Conservation (phyloP, 2,797 vertebrate species). For the Phylloscopus collybita region DNA sequence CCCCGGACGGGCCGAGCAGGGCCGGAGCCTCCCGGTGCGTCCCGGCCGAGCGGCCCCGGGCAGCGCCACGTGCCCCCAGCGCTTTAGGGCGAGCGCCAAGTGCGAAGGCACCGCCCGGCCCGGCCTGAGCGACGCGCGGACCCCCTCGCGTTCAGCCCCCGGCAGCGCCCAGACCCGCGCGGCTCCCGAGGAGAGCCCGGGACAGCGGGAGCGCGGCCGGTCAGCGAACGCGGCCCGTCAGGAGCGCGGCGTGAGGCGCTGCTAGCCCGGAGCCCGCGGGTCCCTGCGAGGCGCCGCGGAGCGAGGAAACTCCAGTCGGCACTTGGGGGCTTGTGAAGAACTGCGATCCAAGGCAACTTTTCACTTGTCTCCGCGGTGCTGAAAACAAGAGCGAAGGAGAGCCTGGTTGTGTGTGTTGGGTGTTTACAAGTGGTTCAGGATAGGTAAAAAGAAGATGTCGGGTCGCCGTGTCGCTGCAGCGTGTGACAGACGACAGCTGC, state of each 20-base stretch:
- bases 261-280: neutral
- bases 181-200: neutral
- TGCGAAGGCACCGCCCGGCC: neutral
- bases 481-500: constrained; percentile 62
- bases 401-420: constrained; percentile 4
- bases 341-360: neutral
- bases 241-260: neutral
- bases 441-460: constrained; percentile 69
- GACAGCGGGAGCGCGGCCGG: neutral
- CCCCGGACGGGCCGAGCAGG: neutral
- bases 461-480: constrained; percentile 58
- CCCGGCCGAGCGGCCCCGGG: neutral
- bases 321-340: neutral
- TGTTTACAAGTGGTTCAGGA: constrained; percentile 46
- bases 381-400: constrained; percentile 9
- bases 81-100: neutral
- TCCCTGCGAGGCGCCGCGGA: neutral
- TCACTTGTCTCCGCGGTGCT: neutral
- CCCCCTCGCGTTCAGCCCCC: neutral
- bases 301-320: neutral
- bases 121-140: neutral
- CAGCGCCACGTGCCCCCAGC: constrained; percentile 19
- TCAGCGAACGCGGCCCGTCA: neutral
- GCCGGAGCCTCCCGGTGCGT: neutral
- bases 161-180: neutral